Evolutionary conservation across 2,113 vertebrate genomes (phyloP).

Genomic region (Amblyornis subalaris): DNA sequence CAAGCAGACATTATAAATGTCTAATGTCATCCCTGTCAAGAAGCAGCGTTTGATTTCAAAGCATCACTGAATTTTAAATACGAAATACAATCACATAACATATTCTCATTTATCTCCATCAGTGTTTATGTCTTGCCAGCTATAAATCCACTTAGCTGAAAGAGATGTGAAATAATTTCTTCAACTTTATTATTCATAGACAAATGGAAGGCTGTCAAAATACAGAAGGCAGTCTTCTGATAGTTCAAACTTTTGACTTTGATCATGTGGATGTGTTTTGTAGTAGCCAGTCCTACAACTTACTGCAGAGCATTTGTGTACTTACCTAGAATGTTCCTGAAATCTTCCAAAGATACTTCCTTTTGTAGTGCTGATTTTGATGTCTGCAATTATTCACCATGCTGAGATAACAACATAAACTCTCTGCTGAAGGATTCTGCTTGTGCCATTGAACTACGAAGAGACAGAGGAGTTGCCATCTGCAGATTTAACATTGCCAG

Average conservation of each 20-base stretch:
- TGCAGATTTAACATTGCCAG: not conserved
- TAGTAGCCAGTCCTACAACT: conserved; percentile 15
- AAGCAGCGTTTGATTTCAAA: not conserved
- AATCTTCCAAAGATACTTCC: conserved; percentile 25
- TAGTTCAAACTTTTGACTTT: conserved; percentile 33
- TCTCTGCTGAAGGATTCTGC: conserved; percentile 26
- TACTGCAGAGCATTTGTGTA: conserved; percentile 13
- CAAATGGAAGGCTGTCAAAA: conserved; percentile 31
- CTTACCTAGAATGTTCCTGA: conserved; percentile 27
- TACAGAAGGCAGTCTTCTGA: conserved; percentile 60
- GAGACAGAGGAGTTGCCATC: conserved; percentile 23
- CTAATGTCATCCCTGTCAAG: not conserved
- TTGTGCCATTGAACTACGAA: not conserved
- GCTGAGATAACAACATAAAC: conserved; percentile 26
- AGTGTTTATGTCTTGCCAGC: not conserved
- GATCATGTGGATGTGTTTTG: conserved; percentile 41
- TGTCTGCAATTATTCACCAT: conserved; percentile 35
- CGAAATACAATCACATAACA: not conserved
- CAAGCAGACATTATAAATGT: not conserved
- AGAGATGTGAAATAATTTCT: conserved; percentile 40
- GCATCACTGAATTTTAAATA: not conserved
- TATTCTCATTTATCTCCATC: not conserved
- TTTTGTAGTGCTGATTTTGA: not conserved
- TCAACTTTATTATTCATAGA: conserved; percentile 24
- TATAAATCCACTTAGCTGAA: conserved; percentile 58